Percentiles rank a stretch among this genome's conserved stretches.
Conservation (phyloP, 2,113 vertebrate genomes). For the Podilymbus podiceps region DNA sequence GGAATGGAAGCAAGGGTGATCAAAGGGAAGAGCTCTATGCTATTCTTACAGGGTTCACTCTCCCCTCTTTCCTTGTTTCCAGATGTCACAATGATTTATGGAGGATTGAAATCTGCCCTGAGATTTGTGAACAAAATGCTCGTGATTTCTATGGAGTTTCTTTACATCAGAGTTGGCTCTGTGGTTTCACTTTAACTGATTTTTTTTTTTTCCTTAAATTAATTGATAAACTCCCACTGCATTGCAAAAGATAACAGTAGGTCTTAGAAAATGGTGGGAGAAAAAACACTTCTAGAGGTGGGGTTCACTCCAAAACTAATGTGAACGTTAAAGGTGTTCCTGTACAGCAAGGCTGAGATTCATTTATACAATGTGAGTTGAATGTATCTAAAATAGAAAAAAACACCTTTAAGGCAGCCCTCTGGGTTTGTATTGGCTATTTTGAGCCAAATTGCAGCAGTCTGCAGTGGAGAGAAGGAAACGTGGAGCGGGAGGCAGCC, state of each 20-base stretch:
- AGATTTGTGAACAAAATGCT: not conserved
- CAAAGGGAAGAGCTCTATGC: not conserved
- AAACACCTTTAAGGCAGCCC: not conserved
- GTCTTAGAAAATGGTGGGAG: not conserved
- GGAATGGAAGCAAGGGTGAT: not conserved
- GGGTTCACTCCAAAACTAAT: not conserved
- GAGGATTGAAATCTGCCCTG: not conserved
- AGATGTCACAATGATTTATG: not conserved
- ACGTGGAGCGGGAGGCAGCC: rapidly evolving
- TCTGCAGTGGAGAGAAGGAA: not conserved
- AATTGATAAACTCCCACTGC: not conserved
- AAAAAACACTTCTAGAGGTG: not conserved
- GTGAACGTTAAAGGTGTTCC: not conserved
- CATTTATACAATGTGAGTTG: not conserved
- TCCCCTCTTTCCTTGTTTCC: not conserved
- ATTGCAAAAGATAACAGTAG: not conserved
- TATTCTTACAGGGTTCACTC: not conserved
- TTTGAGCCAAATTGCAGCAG: not conserved
- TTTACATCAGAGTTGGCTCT: not conserved
- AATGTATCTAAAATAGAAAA: not conserved
- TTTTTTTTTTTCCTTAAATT: not conserved
- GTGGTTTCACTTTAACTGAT: not conserved
- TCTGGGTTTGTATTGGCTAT: not conserved
- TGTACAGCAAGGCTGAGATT: not conserved
- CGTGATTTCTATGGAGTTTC: not conserved